phyloP scores from a whole-genome alignment of 2,113 vertebrate species.

The Procavia capensis region DNA sequence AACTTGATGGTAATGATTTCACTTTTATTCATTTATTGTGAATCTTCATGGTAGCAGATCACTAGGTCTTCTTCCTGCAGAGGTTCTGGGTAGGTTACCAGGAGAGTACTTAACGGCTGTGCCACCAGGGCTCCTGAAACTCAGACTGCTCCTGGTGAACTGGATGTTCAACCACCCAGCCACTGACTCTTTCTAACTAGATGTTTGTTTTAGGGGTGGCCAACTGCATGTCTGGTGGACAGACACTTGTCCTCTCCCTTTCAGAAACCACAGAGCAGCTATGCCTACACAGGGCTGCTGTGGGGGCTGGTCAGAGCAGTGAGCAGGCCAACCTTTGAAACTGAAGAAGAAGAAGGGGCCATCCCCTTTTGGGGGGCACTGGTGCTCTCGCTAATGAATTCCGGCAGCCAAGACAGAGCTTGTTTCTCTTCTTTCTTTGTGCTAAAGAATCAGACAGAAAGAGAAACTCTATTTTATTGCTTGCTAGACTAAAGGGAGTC shows the following conservation, averaged over 20 bases:
- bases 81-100: too few species aligned
- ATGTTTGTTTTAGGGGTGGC: not conserved
- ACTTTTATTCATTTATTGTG: too few species aligned
- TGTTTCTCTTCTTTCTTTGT: not conserved
- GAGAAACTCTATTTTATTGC: not conserved
- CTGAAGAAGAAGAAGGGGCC: not conserved
- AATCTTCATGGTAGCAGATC: too few species aligned
- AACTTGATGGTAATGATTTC: too few species aligned
- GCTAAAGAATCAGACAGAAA: not conserved
- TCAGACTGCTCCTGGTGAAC: not conserved
- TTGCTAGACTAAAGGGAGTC: not conserved
- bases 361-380: accelerated
- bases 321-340: not conserved
- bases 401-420: not conserved
- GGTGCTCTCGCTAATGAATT: not conserved
- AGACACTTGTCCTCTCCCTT: not conserved
- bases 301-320: not conserved
- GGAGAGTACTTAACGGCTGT: too few species aligned
- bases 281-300: not conserved
- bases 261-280: not conserved
- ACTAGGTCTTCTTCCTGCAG: too few species aligned
- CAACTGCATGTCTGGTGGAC: not conserved
- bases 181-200: not conserved
- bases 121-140: too few species aligned
- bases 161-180: too few species aligned